Evolutionary conservation across 2,797 vertebrate species (phyloP).

Genomic region (Cyprinodon diabolis): DNA sequence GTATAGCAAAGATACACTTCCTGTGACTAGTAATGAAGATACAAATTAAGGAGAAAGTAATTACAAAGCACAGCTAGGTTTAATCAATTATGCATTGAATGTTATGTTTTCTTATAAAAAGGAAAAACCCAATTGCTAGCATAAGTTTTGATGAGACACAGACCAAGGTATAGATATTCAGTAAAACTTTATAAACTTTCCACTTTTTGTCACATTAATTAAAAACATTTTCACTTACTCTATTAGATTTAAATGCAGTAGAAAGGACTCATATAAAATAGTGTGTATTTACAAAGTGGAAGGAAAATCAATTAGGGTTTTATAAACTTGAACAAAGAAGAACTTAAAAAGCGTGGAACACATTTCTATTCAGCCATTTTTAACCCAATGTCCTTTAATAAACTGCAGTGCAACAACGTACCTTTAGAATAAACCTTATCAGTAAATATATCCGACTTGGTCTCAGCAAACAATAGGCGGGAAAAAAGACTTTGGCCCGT

Average conservation of each 20-base stretch:
- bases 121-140: not conserved
- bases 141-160: not conserved
- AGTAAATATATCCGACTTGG: not conserved
- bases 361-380: not conserved
- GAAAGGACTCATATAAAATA: not conserved
- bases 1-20: constrained; percentile 12
- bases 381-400: not conserved
- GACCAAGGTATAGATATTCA: too few species aligned
- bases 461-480: not conserved
- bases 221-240: too few species aligned
- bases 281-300: not conserved
- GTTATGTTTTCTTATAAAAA: not conserved
- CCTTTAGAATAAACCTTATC: not conserved
- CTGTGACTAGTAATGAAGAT: constrained; percentile 16
- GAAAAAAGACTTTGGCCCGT: too few species aligned
- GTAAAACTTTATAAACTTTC: not conserved
- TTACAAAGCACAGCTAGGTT: constrained; percentile 7
- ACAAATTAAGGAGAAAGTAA: constrained; percentile 6
- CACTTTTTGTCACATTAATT: not conserved
- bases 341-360: not conserved
- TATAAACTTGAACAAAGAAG: not conserved
- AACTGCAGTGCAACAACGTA: not conserved
- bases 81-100: not conserved
- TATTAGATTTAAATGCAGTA: not conserved
- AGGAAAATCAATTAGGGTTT: not conserved